phyloP scores from a whole-genome alignment of 2,113 vertebrate species.

The Mungos mungo region DNA sequence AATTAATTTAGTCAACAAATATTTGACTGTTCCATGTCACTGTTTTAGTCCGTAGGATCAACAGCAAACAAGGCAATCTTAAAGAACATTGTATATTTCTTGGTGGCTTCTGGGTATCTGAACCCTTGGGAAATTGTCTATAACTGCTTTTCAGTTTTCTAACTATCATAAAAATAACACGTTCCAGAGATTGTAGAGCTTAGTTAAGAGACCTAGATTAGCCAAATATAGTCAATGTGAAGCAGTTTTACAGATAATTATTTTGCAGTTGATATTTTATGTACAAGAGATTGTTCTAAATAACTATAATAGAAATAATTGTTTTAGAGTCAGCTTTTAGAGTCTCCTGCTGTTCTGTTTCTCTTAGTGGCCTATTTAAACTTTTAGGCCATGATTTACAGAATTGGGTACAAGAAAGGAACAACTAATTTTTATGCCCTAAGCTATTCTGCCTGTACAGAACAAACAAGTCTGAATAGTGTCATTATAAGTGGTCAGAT shows the following conservation, averaged over 20 bases:
- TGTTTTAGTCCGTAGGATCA: not conserved
- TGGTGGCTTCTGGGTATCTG: not conserved
- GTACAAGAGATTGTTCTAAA: not conserved
- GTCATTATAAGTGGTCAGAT: not conserved
- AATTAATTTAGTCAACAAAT: constrained; percentile 6
- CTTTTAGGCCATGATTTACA: not conserved
- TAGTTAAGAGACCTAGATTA: constrained; percentile 28
- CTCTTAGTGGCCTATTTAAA: not conserved
- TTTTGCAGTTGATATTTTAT: constrained; percentile 35
- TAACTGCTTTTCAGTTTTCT: not conserved
- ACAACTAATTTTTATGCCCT: not conserved
- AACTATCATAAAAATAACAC: not conserved
- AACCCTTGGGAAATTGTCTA: not conserved
- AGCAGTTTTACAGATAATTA: constrained; percentile 27
- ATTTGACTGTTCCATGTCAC: not conserved
- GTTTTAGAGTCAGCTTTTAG: constrained; percentile 24
- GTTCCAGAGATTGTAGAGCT: not conserved
- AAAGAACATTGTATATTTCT: constrained; percentile 14
- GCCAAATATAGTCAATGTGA: not conserved
- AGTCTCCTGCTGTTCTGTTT: not conserved
- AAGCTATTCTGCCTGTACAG: not conserved
- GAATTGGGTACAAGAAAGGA: not conserved
- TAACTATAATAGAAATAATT: not conserved
- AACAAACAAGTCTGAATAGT: not conserved
- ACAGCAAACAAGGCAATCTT: not conserved